These are phyloP conservation scores for Poecilia wingei DNA, from an alignment of 2,797 vertebrate genomes.

Conservation along the genomic window DNA sequence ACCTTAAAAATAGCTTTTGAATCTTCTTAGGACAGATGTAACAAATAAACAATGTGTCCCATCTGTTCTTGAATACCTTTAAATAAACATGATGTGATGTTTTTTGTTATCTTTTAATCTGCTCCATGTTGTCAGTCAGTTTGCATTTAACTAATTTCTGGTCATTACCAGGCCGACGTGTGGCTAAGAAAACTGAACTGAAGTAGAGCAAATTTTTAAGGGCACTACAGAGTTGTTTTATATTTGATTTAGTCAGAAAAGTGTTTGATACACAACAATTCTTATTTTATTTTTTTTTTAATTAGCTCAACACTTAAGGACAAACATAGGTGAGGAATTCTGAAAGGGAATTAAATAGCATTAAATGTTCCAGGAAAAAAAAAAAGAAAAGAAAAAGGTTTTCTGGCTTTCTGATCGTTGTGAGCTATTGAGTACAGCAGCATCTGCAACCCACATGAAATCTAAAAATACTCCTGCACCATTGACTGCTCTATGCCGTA, in stretches of 20 bases:
- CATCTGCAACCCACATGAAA: slow-evolving; percentile 77
- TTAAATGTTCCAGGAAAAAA: slow-evolving; percentile 34
- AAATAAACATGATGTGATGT: background rate
- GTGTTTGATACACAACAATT: slow-evolving; percentile 1
- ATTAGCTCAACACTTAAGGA: background rate
- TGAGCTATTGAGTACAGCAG: slow-evolving; percentile 70
- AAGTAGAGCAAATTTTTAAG: background rate
- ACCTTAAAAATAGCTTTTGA: background rate
- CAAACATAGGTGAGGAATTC: slow-evolving; percentile 16
- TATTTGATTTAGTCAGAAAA: background rate
- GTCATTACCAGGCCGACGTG: background rate
- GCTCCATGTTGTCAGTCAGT: background rate
- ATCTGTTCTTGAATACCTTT: background rate
- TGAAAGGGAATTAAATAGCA: slow-evolving; percentile 16
- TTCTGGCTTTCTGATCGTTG: slow-evolving; percentile 59
- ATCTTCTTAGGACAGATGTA: no score
- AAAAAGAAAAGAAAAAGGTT: slow-evolving; percentile 29
- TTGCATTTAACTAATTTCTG: background rate
- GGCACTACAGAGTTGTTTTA: background rate
- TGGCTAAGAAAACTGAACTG: background rate
- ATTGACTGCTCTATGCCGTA: slow-evolving; percentile 72
- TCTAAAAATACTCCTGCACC: slow-evolving; percentile 74
- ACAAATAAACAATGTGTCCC: background rate
- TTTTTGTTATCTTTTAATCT: background rate
- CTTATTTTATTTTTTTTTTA: no score